A percentile compares a stretch with the other conserved stretches of the same genome.
These are phyloP conservation scores for Acronicta psi DNA, from an alignment of 2,888 invertebrate species.

Conservation along the genomic window DNA sequence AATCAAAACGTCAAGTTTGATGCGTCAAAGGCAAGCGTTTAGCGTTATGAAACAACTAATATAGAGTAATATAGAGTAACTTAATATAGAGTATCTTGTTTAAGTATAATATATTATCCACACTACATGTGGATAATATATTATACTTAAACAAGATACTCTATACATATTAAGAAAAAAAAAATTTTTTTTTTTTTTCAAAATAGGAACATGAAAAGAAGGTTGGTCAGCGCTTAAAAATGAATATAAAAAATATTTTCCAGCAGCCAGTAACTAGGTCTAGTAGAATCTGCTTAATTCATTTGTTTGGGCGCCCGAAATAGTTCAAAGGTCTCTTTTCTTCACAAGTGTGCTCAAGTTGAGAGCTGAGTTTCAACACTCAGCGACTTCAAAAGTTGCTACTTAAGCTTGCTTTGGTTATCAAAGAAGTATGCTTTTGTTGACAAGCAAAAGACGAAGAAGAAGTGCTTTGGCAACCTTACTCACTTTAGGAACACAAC, in stretches of 20 bases:
- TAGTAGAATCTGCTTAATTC: slow-evolving; percentile 23
- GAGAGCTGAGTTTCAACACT: not conserved
- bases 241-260: slow-evolving; percentile 15
- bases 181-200: too few relatives aligned
- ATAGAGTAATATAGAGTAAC: too few relatives aligned
- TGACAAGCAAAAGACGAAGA: too few relatives aligned
- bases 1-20: slow-evolving; percentile 8
- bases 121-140: slow-evolving; percentile 18
- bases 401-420: too few relatives aligned
- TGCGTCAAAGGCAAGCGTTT: slow-evolving; percentile 18
- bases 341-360: slow-evolving; percentile 4
- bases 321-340: slow-evolving; percentile 34
- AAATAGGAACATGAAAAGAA: too few relatives aligned
- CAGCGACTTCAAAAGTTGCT: not conserved
- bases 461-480: too few relatives aligned
- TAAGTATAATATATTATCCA: slow-evolving; percentile 13
- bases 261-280: slow-evolving; percentile 27
- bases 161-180: not conserved
- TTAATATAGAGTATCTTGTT: slow-evolving; percentile 26
- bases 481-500: too few relatives aligned
- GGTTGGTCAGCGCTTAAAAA: too few relatives aligned
- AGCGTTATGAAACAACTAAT: slow-evolving; percentile 33
- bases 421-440: too few relatives aligned
- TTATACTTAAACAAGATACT: slow-evolving; percentile 21
- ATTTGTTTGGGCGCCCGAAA: slow-evolving; percentile 26